Conservation (phyloP, 2,113 vertebrate species). For the Laticauda laticaudata region DNA sequence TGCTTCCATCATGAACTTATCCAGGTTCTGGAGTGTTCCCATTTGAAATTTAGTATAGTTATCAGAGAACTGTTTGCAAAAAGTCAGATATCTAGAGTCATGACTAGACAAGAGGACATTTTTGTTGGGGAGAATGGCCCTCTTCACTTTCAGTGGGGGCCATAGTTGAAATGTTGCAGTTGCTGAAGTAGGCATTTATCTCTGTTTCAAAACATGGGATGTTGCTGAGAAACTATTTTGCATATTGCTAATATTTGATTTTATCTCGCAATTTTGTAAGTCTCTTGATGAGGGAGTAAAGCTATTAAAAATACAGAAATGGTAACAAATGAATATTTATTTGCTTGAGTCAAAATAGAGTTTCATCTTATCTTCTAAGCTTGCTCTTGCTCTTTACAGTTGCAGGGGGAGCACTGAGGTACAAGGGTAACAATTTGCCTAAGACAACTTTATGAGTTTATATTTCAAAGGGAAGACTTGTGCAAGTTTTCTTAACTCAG, state of each 20-base stretch:
- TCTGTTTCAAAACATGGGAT: background rate
- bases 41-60: background rate
- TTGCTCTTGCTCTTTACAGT: background rate
- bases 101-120: background rate
- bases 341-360: background rate
- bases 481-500: background rate
- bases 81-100: background rate
- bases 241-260: background rate
- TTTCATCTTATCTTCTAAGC: background rate
- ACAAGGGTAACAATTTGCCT: background rate
- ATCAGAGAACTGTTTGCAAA: background rate
- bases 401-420: background rate
- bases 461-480: accelerated
- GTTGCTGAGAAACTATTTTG: background rate
- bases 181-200: background rate
- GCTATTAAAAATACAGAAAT: background rate
- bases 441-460: background rate
- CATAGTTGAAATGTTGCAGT: background rate
- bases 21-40: background rate
- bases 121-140: background rate
- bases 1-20: background rate
- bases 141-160: too few relatives aligned
- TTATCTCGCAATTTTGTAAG: background rate
- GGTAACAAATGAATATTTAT: background rate
- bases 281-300: background rate